Conservation (phyloP, 2,113 vertebrate genomes). For the Perca fluviatilis region DNA sequence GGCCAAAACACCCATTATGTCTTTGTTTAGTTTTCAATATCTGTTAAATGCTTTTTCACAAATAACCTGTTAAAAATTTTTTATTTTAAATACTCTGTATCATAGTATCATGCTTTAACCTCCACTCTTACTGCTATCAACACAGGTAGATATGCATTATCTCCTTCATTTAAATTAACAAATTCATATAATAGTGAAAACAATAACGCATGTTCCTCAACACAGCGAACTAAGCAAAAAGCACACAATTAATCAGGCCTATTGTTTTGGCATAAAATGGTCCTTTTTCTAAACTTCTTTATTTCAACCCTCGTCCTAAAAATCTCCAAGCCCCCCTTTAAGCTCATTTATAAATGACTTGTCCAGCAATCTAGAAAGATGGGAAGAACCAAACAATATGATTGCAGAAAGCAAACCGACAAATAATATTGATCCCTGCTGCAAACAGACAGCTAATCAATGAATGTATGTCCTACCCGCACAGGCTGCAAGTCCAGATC, state of each 20-base stretch:
- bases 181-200: neutral
- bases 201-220: neutral
- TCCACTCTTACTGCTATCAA: neutral
- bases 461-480: slow-evolving; percentile 79
- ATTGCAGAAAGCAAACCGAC: slow-evolving; percentile 81
- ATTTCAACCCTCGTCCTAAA: neutral
- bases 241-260: neutral
- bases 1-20: neutral
- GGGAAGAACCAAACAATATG: slow-evolving; percentile 78
- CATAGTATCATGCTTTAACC: neutral
- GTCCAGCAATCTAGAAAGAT: slow-evolving; percentile 64
- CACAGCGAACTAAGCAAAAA: neutral
- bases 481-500: slow-evolving; percentile 78
- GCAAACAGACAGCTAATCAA: slow-evolving; percentile 84
- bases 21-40: neutral
- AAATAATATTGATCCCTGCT: slow-evolving; percentile 84
- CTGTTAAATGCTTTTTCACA: neutral
- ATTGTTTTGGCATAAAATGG: neutral
- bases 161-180: neutral
- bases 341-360: slow-evolving; percentile 65
- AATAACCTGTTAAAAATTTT: neutral
- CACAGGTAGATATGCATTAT: neutral
- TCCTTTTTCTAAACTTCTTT: neutral
- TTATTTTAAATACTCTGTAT: neutral
- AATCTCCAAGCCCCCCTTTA: neutral